These are phyloP conservation scores for Lutjanus erythropterus DNA, from an alignment of 2,113 vertebrate species.

Conservation along the genomic window DNA sequence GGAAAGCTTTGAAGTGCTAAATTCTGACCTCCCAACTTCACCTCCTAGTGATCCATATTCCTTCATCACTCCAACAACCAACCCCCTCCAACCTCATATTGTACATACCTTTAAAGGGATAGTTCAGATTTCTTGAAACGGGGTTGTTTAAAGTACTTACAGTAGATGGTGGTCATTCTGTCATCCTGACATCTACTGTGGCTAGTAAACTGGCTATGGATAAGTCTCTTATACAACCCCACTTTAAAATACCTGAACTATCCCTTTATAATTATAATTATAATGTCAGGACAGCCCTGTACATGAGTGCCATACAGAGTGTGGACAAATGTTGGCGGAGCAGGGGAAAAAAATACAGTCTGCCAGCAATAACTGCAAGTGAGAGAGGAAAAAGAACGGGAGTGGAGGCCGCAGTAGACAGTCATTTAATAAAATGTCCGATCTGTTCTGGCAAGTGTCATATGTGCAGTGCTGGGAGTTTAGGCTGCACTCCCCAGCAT, in stretches of 20 bases:
- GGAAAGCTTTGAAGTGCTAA: slow-evolving; percentile 4
- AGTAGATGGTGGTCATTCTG: too few species aligned
- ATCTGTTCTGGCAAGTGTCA: slow-evolving; percentile 75
- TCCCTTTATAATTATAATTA: not conserved
- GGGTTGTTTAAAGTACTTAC: too few species aligned
- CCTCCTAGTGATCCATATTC: slow-evolving; percentile 6
- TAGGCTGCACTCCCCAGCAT: slow-evolving; percentile 37
- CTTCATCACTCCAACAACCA: not conserved
- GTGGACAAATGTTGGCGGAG: not conserved
- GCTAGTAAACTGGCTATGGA: too few species aligned
- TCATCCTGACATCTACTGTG: too few species aligned
- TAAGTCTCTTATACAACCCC: too few species aligned
- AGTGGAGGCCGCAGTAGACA: slow-evolving; percentile 32
- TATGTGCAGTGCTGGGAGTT: slow-evolving; percentile 62
- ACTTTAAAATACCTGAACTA: too few species aligned
- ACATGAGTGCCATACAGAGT: not conserved
- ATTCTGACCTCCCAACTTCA: slow-evolving; percentile 4
- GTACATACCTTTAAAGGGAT: slow-evolving; percentile 11
- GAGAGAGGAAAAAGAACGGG: slow-evolving; percentile 23
- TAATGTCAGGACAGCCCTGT: slow-evolving; percentile 18
- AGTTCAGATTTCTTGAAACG: too few species aligned
- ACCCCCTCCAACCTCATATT: not conserved
- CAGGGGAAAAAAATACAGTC: not conserved
- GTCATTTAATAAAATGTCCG: slow-evolving; percentile 63
- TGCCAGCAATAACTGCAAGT: slow-evolving; percentile 1